Evolutionary conservation across 2,888 invertebrate species (phyloP).

Genomic region (Leptarthrus brevirostris): DNA sequence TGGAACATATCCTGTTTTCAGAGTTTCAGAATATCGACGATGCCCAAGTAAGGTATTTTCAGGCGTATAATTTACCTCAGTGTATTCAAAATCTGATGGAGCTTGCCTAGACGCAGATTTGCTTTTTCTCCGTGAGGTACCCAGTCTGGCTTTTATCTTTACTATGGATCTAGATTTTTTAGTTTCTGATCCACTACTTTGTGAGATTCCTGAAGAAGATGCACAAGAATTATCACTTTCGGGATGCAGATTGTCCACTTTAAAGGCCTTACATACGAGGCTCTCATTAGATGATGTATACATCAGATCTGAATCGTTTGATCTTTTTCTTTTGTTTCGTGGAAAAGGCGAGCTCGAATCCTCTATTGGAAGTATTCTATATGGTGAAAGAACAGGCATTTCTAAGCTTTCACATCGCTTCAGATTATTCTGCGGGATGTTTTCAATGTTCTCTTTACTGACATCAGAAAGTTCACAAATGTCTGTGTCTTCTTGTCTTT

Average conservation of each 20-base stretch:
- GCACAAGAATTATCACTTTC: conserved; percentile 11
- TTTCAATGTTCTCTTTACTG: not conserved
- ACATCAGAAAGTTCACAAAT: not conserved
- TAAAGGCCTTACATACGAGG: not conserved
- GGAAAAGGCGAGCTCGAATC: not conserved
- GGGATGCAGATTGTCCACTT: not conserved
- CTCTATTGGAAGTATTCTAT: not conserved
- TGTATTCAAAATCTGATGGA: not conserved
- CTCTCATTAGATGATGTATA: not conserved
- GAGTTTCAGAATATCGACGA: not conserved
- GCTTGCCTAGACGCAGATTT: not conserved
- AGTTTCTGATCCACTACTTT: not conserved
- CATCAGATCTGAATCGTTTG: not conserved
- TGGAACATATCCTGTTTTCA: not conserved
- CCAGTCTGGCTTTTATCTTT: not conserved
- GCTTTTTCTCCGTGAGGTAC: not conserved
- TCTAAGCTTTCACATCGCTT: not conserved
- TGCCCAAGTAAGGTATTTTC: not conserved
- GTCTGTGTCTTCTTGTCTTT: not conserved
- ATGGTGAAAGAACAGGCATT: not conserved
- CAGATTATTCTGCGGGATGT: not conserved
- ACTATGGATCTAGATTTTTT: not conserved
- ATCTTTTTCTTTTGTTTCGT: not conserved
- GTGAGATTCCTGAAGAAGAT: not conserved
- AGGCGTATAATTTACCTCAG: too few relatives aligned